phyloP scores from a whole-genome alignment of 2,797 vertebrate genomes.

The Tangara arthus region DNA sequence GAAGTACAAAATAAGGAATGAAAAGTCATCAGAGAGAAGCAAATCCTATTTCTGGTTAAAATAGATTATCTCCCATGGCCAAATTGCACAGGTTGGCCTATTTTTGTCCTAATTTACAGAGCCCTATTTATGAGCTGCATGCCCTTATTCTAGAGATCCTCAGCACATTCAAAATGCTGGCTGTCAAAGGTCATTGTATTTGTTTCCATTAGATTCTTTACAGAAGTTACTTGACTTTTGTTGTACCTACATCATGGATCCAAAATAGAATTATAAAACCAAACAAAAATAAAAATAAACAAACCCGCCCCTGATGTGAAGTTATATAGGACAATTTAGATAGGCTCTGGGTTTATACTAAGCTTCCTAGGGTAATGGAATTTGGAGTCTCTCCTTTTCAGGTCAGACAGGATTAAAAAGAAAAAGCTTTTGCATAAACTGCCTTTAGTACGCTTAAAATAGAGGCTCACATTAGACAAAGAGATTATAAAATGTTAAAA shows the following conservation, averaged over 20 bases:
- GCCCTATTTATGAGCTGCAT: background rate
- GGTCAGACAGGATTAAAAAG: conserved; percentile 64
- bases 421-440: conserved; percentile 39
- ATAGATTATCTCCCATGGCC: background rate
- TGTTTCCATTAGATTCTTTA: conserved; percentile 1
- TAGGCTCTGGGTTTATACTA: conserved; percentile 17
- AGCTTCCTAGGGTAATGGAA: conserved; percentile 5
- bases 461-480: conserved; percentile 12
- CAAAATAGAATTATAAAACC: background rate
- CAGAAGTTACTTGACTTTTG: background rate
- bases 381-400: conserved; percentile 39
- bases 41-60: background rate
- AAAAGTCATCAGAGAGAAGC: background rate
- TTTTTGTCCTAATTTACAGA: conserved; percentile 23
- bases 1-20: background rate
- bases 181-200: background rate
- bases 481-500: conserved; percentile 18
- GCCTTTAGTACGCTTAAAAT: conserved; percentile 39
- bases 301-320: background rate
- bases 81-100: background rate
- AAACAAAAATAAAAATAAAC: background rate
- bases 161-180: background rate
- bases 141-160: background rate
- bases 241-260: background rate
- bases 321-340: conserved; percentile 9